Base-by-base conservation (phyloP, 2,113 vertebrate species). In the Leuciscus idus region DNA sequence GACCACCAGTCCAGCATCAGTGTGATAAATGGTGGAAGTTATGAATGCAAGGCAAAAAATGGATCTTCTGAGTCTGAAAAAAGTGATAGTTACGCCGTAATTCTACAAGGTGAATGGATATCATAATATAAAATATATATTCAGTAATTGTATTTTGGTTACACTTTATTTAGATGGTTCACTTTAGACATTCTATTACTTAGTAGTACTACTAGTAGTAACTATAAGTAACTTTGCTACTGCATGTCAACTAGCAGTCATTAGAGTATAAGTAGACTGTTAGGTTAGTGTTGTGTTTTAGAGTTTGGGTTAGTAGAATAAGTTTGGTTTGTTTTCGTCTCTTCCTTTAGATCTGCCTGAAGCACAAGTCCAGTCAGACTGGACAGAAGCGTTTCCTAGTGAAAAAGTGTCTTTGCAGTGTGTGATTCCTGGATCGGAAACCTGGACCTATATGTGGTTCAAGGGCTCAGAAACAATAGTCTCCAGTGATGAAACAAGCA, bases 361-460 rank as follows among this genome's bases (percentile, higher is more conserved):
- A 39, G 11, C 21, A 15, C 21, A 43, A 23, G 5, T 80, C 10
- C 4, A 19, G 1, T 80, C 57, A 26, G 36, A 62, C 1, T 62
- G 57, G 57, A 80, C 33, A 26, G 77, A 80, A 13, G 77, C 33
- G 0, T 80, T 62, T 39, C 36, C 36, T 80, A 57, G 13, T 62
- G 77, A 80, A 43, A 61, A 23, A 15, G 77, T 80, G 21, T 61
- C 23, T 43, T 61, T 80, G 55, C 57, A 62, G 55, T 80, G 77
- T 43, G 55, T 26, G 10, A 61, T 43, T 62, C 23, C 1, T 61
- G 6, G 1, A 26, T 43, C 57, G 5, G 1, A 80, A 39, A 62
- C 26, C 12, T 80, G 77, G 77, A 43, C 0, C 13, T 62, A 61
- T 61, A 17, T 9, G 33, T 80, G 77, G 77, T 80, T 17, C 57